phyloP scores from a whole-genome alignment of 2,888 invertebrate species.

The Chrysomela aeneicollis region DNA sequence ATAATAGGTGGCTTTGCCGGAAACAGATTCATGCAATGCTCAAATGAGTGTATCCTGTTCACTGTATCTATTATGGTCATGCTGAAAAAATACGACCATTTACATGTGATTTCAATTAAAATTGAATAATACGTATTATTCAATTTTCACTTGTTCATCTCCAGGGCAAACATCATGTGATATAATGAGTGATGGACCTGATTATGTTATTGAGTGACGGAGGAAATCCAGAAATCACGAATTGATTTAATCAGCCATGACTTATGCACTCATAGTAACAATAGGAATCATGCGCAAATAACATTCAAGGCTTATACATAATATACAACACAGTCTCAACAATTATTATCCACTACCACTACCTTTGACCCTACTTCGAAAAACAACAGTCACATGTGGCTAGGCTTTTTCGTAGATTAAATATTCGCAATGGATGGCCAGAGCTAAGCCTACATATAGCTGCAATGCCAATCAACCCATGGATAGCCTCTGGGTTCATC shows the following conservation, averaged over 20 bases:
- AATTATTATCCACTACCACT: too few relatives aligned
- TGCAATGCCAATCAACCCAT: too few relatives aligned
- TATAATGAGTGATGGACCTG: not conserved
- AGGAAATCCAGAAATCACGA: not conserved
- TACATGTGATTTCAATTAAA: constrained; percentile 10
- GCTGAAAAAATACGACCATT: constrained; percentile 14
- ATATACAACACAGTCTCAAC: not conserved
- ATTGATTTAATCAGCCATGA: not conserved
- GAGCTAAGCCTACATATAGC: too few relatives aligned
- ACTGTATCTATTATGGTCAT: constrained; percentile 10
- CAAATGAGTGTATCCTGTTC: constrained; percentile 39
- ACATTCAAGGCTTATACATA: too few relatives aligned
- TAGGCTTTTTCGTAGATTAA: too few relatives aligned
- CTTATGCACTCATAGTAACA: too few relatives aligned
- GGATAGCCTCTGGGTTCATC: too few relatives aligned
- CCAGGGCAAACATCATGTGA: not conserved
- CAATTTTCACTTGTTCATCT: not conserved
- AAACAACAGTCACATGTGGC: too few relatives aligned
- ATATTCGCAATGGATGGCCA: too few relatives aligned
- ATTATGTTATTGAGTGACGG: not conserved
- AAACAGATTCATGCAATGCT: constrained; percentile 34
- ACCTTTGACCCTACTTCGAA: too few relatives aligned
- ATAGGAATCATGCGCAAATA: too few relatives aligned
- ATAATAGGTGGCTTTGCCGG: constrained; percentile 29
- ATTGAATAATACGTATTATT: constrained; percentile 13